Evolutionary conservation across 2,888 invertebrate species (phyloP).

Genomic region (Heterodera filipjevi): DNA sequence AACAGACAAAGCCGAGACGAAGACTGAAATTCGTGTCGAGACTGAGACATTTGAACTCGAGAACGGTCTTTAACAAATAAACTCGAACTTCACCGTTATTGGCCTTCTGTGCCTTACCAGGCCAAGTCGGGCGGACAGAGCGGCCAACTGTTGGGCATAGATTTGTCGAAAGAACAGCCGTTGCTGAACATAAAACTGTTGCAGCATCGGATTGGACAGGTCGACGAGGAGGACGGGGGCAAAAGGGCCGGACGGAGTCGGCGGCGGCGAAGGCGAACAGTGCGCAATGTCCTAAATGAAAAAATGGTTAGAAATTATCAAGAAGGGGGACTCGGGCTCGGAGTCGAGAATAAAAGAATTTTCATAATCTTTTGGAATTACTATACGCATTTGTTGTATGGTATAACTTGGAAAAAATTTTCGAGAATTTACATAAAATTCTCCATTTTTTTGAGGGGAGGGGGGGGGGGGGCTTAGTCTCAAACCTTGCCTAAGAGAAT

Average conservation of each 20-base stretch:
- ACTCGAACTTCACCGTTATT: not conserved
- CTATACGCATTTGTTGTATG: too few relatives aligned
- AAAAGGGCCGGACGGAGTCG: not conserved
- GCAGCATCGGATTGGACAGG: slow-evolving; percentile 29
- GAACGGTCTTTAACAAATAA: too few relatives aligned
- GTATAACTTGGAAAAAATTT: too few relatives aligned
- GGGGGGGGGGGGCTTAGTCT: too few relatives aligned
- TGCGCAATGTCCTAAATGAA: not conserved
- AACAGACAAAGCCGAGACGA: not conserved
- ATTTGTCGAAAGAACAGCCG: slow-evolving; percentile 34
- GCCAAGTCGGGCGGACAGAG: slow-evolving; percentile 24
- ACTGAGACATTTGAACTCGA: not conserved
- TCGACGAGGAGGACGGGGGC: slow-evolving; percentile 7
- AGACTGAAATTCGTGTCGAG: not conserved
- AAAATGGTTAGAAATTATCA: not conserved
- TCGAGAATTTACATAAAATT: too few relatives aligned
- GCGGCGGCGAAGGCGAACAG: not conserved
- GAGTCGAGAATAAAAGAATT: too few relatives aligned
- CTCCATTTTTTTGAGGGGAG: too few relatives aligned
- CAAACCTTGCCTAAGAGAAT: too few relatives aligned
- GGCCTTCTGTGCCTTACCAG: not conserved
- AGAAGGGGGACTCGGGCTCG: too few relatives aligned
- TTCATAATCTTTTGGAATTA: too few relatives aligned
- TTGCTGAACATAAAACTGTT: slow-evolving; percentile 31
- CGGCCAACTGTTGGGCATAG: slow-evolving; percentile 37